These are phyloP conservation scores for Oryzias sinensis DNA, from an alignment of 2,797 vertebrate species.

Conservation along the genomic window DNA sequence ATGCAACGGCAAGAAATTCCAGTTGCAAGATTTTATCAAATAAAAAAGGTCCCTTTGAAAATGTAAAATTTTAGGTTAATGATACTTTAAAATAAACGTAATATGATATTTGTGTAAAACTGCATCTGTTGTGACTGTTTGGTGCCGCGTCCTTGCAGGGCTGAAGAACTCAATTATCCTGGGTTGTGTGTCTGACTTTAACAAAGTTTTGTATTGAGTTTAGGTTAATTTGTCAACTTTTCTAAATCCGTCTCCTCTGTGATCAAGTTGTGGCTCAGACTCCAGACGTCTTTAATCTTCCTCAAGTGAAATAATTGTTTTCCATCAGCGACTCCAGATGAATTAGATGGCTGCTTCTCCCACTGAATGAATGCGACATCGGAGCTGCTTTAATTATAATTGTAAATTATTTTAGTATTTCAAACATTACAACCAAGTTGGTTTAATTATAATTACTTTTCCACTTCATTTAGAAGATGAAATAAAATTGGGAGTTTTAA, in stretches of 20 bases:
- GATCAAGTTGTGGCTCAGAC: conserved; percentile 65
- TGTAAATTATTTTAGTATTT: conserved; percentile 69
- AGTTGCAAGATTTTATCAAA: conserved; percentile 17
- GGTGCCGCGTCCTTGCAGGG: conserved; percentile 47
- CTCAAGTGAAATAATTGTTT: conserved; percentile 77
- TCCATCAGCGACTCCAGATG: conserved; percentile 63
- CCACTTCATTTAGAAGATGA: conserved; percentile 59
- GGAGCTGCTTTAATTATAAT: conserved; percentile 70
- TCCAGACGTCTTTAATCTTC: conserved; percentile 67
- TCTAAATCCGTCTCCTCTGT: conserved; percentile 60
- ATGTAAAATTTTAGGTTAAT: too few species aligned
- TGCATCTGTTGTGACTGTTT: conserved; percentile 35
- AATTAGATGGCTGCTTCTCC: conserved; percentile 52
- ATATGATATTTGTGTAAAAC: too few species aligned
- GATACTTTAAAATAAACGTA: too few species aligned
- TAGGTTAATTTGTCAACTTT: conserved; percentile 64
- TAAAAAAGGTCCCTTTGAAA: conserved; percentile 1
- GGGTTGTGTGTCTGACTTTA: conserved; percentile 9
- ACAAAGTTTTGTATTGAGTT: conserved; percentile 45
- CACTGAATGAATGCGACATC: conserved; percentile 53
- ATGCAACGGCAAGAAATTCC: neutral
- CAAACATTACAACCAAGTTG: conserved; percentile 66
- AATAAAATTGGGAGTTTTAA: conserved; percentile 60
- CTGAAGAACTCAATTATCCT: conserved; percentile 39
- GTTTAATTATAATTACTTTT: conserved; percentile 74